Evolutionary conservation across 2,113 vertebrate genomes (phyloP).

Genomic region (Malurus cyaneus): DNA sequence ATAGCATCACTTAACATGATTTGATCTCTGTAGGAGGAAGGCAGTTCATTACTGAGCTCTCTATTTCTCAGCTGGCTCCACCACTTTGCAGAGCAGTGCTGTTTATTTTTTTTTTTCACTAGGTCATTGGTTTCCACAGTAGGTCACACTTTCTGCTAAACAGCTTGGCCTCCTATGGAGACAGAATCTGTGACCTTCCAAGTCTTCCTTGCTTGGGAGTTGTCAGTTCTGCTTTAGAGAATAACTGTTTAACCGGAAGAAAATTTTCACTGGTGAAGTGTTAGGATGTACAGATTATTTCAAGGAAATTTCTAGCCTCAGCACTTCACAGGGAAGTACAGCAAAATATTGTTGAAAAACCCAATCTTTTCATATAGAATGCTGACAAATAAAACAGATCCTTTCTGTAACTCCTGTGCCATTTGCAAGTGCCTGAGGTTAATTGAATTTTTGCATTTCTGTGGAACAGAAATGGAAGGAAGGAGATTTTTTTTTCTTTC

Average conservation of each 20-base stretch:
- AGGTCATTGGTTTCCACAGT: conserved; percentile 24
- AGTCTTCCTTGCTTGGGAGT: background rate
- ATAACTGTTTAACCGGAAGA: conserved; percentile 29
- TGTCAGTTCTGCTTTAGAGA: background rate
- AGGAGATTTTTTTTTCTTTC: background rate
- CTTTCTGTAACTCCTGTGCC: background rate
- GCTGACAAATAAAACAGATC: background rate
- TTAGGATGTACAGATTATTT: background rate
- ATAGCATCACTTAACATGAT: conserved; percentile 29
- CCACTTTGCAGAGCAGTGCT: background rate
- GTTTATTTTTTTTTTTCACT: conserved; percentile 30
- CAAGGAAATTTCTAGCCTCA: background rate
- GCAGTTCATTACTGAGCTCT: conserved; percentile 28
- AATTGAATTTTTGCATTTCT: background rate
- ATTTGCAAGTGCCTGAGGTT: background rate
- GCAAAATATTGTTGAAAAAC: background rate
- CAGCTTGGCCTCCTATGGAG: conserved; percentile 31
- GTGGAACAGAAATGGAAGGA: background rate
- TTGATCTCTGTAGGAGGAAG: conserved; percentile 43
- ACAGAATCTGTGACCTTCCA: conserved; percentile 43
- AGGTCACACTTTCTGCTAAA: conserved; percentile 43
- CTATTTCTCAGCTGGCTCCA: conserved; percentile 20
- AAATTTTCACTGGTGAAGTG: background rate
- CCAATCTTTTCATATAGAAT: background rate
- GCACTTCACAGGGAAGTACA: background rate